Base-by-base conservation (phyloP, 2,797 vertebrate species). In the Molossus molossus region DNA sequence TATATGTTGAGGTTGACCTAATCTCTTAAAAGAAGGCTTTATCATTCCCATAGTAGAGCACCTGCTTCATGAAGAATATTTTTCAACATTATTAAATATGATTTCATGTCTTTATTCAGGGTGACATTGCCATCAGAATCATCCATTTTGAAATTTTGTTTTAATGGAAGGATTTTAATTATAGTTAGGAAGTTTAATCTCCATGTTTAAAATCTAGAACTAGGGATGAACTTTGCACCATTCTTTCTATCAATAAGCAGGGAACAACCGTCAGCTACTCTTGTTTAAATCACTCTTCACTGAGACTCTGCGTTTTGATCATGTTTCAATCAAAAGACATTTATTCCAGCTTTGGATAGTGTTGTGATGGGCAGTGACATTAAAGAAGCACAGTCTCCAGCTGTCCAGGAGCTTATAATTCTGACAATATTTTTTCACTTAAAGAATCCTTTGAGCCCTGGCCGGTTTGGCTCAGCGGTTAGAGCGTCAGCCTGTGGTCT, bases 241-340 rank as follows among this genome's bases (percentile, higher is more conserved):
- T 64, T 80, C 60, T 86, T 64, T 80, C 60, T 86, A 5, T 87
- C 55, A 80, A 5, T 79, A 92, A 94, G 48, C 58, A 93, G 58
- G 21, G 85, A 40, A 33, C 91, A 96, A 65, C 89, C 94, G 73
- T 92, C 37, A 64, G 60, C 79, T 77, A 77, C 62, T 94, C 95
- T 91, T 72, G 48, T 93, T 88, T 95, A 77, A 92, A 67, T 96
- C 91, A 83, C 17, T 85, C 23, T 89, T n/a, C 55, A 67, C 20
- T 23, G 50, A 73, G 15, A n/a, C n/a, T 89, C 88, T 95, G 79
- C 60, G 65, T 96, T 97, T 91, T 84, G 55, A 73, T 76, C 25
- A 25, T 93, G 50, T 95, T 87, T 97, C 57, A 91, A 13, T 92
- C 62, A 95, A 82, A 58, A 94, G 64, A 82, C 70, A 57, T 70